A percentile compares a stretch with the other conserved stretches of the same genome.
These are phyloP conservation scores for Bucco capensis DNA, from an alignment of 2,113 vertebrate genomes.

Conservation along the genomic window DNA sequence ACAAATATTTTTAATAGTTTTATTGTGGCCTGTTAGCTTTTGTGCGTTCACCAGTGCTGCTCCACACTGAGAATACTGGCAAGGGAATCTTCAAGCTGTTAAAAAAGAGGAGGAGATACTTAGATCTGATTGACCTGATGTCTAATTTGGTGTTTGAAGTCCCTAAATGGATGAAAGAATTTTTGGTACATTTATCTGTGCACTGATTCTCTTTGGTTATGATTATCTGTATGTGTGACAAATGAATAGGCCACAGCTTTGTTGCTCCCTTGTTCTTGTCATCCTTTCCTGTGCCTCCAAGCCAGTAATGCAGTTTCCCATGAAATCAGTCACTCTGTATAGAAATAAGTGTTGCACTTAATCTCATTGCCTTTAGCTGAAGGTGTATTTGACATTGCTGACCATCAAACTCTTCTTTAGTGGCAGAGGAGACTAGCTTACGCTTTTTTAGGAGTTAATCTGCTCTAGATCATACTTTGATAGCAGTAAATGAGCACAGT, in stretches of 20 bases:
- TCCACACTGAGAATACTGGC: neutral
- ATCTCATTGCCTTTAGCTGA: neutral
- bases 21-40: neutral
- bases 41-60: neutral
- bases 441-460: neutral
- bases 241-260: neutral
- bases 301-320: neutral
- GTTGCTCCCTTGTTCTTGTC: neutral
- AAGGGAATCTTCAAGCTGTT: neutral
- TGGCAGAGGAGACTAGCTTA: neutral
- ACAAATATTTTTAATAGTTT: neutral
- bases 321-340: neutral
- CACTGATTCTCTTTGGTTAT: neutral
- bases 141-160: neutral
- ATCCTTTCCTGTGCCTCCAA: neutral
- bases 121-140: neutral
- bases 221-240: neutral
- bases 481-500: slow-evolving; percentile 18
- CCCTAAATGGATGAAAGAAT: neutral
- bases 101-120: neutral
- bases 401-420: neutral
- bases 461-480: neutral
- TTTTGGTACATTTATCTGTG: neutral
- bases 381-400: neutral
- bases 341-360: neutral